Evolutionary conservation across 2,888 invertebrate species (phyloP).

Genomic region (Dryocosmus kuriphilus): DNA sequence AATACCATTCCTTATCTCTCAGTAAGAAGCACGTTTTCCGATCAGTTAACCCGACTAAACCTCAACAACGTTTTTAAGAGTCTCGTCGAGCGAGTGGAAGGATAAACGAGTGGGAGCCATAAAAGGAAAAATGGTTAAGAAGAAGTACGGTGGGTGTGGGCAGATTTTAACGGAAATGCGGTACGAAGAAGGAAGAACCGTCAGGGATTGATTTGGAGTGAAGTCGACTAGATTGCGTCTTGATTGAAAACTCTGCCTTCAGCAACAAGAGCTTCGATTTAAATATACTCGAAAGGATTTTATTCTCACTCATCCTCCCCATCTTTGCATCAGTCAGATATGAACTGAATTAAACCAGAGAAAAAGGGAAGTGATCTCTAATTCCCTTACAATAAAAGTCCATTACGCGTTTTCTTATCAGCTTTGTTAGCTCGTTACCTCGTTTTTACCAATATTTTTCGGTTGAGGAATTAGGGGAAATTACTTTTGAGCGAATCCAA

Average conservation of each 20-base stretch:
- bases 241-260: constrained; percentile 75
- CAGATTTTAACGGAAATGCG: constrained; percentile 45
- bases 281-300: constrained; percentile 31
- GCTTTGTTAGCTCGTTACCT: constrained; percentile 24
- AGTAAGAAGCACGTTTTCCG: constrained; percentile 71
- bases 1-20: constrained; percentile 66
- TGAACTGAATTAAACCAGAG: constrained; percentile 22
- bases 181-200: constrained; percentile 43
- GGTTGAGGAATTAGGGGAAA: neutral
- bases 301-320: neutral
- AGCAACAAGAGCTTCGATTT: constrained; percentile 55
- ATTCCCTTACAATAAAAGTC: constrained; percentile 9
- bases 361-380: constrained; percentile 7
- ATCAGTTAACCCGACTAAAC: constrained; percentile 70
- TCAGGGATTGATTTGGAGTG: constrained; percentile 55
- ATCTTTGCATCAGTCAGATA: constrained; percentile 3
- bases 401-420: neutral
- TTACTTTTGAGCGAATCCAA: neutral
- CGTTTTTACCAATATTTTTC: neutral
- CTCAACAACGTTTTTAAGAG: constrained; percentile 65
- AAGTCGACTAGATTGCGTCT: constrained; percentile 72
- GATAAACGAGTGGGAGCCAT: constrained; percentile 45
- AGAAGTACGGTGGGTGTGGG: constrained; percentile 44
- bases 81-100: constrained; percentile 43
- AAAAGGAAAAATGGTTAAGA: constrained; percentile 41